Conservation (phyloP, 2,113 vertebrate species). For the Melanotaenia duboulayi region DNA sequence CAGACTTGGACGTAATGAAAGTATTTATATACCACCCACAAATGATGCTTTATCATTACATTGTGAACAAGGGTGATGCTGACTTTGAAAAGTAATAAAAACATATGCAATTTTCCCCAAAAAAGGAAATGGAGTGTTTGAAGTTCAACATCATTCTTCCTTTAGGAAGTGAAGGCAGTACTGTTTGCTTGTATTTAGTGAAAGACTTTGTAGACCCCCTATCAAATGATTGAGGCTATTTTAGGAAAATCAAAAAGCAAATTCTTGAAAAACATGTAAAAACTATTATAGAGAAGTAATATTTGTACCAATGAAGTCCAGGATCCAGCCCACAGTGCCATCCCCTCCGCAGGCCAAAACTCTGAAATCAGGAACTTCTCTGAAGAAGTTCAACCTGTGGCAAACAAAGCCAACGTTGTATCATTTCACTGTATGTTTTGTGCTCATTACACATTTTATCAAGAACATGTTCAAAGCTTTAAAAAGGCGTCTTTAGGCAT, state of each 20-base stretch:
- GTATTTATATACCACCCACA: constrained; percentile 68
- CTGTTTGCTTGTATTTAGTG: not conserved
- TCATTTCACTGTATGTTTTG: not conserved
- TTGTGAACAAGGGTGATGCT: constrained; percentile 30
- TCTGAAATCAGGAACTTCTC: constrained; percentile 91
- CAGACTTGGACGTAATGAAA: constrained; percentile 71
- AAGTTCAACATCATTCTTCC: constrained; percentile 11
- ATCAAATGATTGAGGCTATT: too few species aligned
- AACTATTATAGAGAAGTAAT: constrained; percentile 18
- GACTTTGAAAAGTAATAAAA: constrained; percentile 56
- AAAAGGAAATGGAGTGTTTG: constrained; percentile 43
- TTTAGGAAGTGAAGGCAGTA: not conserved
- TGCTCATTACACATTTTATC: not conserved
- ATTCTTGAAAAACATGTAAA: not conserved
- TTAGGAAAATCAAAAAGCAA: not conserved
- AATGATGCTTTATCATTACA: constrained; percentile 59
- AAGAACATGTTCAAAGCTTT: not conserved
- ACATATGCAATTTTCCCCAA: constrained; percentile 47
- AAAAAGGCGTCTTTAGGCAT: too few species aligned
- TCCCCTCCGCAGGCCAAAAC: constrained; percentile 95
- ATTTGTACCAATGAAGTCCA: constrained; percentile 92
- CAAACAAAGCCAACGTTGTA: not conserved
- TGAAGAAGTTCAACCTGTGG: constrained; percentile 93
- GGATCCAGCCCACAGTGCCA: constrained; percentile 96
- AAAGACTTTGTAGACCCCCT: not conserved